A percentile compares a stretch with the other conserved stretches of the same genome.
Evolutionary conservation across 1,140 invertebrate species (phyloP).

Genomic region (Nilaparvata lugens): DNA sequence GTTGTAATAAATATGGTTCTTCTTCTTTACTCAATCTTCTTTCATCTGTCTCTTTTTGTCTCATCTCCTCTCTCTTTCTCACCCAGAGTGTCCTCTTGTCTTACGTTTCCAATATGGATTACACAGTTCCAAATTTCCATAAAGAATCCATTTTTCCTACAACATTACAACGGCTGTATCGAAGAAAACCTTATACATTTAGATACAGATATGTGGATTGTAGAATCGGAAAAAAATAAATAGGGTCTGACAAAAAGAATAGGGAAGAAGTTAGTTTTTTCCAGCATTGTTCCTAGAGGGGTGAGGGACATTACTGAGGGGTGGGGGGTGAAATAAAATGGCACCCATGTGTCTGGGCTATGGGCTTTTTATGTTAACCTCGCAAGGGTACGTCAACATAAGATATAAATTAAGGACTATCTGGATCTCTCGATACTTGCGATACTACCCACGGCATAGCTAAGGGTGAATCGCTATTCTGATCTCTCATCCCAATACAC

Average conservation of each 20-base stretch:
- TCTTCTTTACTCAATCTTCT: too few relatives aligned
- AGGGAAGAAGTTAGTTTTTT: conserved; percentile 17
- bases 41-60: too few relatives aligned
- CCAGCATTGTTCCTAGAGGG: conserved; percentile 14
- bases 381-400: neutral
- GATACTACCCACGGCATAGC: too few relatives aligned
- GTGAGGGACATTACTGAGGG: neutral
- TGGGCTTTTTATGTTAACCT: conserved; percentile 13
- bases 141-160: conserved; percentile 22
- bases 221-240: neutral
- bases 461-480: too few relatives aligned
- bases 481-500: too few relatives aligned
- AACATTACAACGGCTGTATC: neutral
- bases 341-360: conserved; percentile 21
- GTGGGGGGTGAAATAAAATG: neutral
- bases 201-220: too few relatives aligned
- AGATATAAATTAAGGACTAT: conserved; percentile 21
- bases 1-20: too few relatives aligned
- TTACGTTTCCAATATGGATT: conserved; percentile 14
- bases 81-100: neutral
- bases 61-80: neutral
- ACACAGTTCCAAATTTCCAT: conserved; percentile 19
- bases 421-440: neutral
- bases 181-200: neutral
- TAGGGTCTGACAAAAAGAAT: neutral